These are phyloP conservation scores for Notodonta dromedarius DNA, from an alignment of 2,888 invertebrate species.

Conservation along the genomic window DNA sequence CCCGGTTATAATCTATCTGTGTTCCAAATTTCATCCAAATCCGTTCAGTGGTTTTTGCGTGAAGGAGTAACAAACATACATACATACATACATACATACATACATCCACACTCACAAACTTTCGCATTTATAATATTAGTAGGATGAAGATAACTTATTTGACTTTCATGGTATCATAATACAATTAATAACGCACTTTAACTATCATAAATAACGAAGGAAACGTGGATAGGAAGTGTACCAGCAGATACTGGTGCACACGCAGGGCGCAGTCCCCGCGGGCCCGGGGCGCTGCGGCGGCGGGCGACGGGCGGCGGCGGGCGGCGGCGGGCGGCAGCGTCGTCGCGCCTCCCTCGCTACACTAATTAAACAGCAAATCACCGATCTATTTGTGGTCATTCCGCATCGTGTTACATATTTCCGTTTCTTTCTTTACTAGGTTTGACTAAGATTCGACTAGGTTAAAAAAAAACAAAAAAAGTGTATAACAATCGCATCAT, in stretches of 20 bases:
- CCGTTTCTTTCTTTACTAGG: neutral
- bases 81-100: no score
- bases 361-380: neutral
- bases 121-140: no score
- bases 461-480: no score
- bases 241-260: constrained; percentile 14
- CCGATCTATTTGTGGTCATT: neutral
- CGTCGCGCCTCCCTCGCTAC: constrained; percentile 7
- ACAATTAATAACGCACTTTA: neutral
- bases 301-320: no score
- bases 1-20: no score
- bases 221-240: constrained; percentile 28
- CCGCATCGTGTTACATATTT: neutral
- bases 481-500: no score
- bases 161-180: neutral
- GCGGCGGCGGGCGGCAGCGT: neutral
- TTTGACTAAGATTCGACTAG: no score
- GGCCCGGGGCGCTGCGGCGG: neutral
- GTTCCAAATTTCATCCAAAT: no score
- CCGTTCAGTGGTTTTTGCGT: no score
- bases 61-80: no score
- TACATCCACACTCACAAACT: no score
- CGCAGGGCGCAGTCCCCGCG: constrained; percentile 17
- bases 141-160: neutral
- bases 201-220: constrained; percentile 8